Percentiles rank a stretch among this genome's conserved stretches.
phyloP scores from a whole-genome alignment of 1,140 invertebrate species.

The Sesamia nonagrioides region DNA sequence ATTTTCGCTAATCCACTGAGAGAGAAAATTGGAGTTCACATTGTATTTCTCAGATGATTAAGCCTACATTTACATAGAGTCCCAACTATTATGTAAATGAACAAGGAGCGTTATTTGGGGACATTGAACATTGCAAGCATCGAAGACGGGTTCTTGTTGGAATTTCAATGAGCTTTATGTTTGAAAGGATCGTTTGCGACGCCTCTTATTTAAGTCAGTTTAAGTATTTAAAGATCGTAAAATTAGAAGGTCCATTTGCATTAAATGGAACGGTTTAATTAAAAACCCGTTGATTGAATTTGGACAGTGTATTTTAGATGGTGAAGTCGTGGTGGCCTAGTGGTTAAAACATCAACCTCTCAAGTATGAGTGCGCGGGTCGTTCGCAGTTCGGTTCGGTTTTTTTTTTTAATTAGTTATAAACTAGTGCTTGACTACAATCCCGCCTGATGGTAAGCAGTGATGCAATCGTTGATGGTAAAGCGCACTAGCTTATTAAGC shows the following conservation, averaged over 20 bases:
- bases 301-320: not conserved
- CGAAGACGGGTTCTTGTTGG: constrained; percentile 7
- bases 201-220: constrained; percentile 22
- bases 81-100: constrained; percentile 34
- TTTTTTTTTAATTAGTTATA: too few relatives aligned
- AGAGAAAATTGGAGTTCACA: not conserved
- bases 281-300: not conserved
- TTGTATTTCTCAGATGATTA: constrained; percentile 28
- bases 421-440: too few relatives aligned
- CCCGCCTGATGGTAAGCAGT: too few relatives aligned
- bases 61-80: constrained; percentile 23
- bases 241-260: constrained; percentile 6
- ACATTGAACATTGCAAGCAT: constrained; percentile 19
- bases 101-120: not conserved
- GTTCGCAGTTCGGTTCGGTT: too few relatives aligned
- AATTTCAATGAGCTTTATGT: constrained; percentile 19
- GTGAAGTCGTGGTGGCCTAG: too few relatives aligned
- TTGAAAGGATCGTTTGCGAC: constrained; percentile 21
- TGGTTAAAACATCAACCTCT: too few relatives aligned
- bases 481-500: too few relatives aligned
- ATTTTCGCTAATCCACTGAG: not conserved
- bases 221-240: constrained; percentile 37
- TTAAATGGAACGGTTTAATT: constrained; percentile 21
- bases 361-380: too few relatives aligned
- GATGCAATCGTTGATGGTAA: too few relatives aligned